Percentiles rank a stretch among this genome's conserved stretches.
Evolutionary conservation across 2,888 invertebrate species (phyloP).

Genomic region (Microplitis manilae): DNA sequence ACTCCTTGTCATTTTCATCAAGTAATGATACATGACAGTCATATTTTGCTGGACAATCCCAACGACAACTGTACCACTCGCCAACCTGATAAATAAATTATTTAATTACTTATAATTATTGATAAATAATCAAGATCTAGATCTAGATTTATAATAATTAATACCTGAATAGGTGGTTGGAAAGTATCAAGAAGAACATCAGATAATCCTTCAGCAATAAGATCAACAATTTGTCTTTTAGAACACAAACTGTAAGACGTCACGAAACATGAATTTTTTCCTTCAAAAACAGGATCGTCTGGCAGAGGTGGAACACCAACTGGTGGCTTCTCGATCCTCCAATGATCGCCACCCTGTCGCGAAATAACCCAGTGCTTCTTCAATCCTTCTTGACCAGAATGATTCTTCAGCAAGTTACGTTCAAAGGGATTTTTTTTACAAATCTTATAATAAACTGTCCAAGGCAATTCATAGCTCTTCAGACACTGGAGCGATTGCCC

Average conservation of each 20-base stretch:
- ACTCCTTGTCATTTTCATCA: neutral
- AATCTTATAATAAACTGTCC: conserved; percentile 71
- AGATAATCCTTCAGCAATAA: conserved; percentile 69
- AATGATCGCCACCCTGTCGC: conserved; percentile 70
- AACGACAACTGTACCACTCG: neutral
- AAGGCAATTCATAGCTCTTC: conserved; percentile 60
- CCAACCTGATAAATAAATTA: conserved; percentile 17
- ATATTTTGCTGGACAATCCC: neutral
- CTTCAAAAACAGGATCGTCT: conserved; percentile 69
- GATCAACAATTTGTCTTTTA: conserved; percentile 73
- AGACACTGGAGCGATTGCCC: conserved; percentile 57
- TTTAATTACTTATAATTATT: too few relatives aligned
- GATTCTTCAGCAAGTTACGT: conserved; percentile 73
- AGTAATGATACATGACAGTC: neutral
- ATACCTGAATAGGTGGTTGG: conserved; percentile 73
- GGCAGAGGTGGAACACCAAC: conserved; percentile 71
- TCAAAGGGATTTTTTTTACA: conserved; percentile 70
- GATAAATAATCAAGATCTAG: too few relatives aligned
- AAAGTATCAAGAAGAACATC: conserved; percentile 71
- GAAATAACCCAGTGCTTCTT: conserved; percentile 70
- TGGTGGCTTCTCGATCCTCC: conserved; percentile 73
- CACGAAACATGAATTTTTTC: conserved; percentile 72
- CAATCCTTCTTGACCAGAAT: conserved; percentile 71
- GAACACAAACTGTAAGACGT: conserved; percentile 73
- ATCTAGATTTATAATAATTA: too few relatives aligned